Conservation (phyloP, 2,797 vertebrate species). For the Coracias cyanogaster region DNA sequence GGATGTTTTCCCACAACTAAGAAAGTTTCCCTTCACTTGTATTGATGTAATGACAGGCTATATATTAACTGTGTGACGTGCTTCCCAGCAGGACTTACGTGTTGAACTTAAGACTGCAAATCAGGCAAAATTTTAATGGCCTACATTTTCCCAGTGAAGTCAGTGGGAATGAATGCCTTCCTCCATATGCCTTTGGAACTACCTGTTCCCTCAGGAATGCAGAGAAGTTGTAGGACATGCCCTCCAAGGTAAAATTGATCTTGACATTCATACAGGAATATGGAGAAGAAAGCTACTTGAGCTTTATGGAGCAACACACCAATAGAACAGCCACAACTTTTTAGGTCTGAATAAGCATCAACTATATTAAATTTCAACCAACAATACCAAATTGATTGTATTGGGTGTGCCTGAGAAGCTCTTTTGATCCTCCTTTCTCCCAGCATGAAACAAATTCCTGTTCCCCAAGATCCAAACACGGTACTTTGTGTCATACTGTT, state of each 20-base stretch:
- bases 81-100: background rate
- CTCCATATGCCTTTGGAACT: background rate
- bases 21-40: background rate
- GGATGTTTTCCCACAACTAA: background rate
- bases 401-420: conserved; percentile 9
- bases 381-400: background rate
- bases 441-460: conserved; percentile 7
- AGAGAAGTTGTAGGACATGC: background rate
- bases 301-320: background rate
- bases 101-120: background rate
- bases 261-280: background rate
- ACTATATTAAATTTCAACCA: background rate
- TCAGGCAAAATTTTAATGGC: background rate
- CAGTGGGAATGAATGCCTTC: background rate
- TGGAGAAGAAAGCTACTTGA: background rate
- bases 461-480: background rate
- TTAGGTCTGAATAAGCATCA: conserved; percentile 1
- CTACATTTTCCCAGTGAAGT: background rate
- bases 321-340: background rate
- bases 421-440: conserved; percentile 53
- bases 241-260: background rate
- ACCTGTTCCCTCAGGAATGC: background rate
- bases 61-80: background rate
- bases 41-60: background rate
- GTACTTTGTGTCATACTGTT: background rate